A percentile compares a stretch with the other conserved stretches of the same genome.
These are phyloP conservation scores for Pilophorus perplexus DNA, from an alignment of 2,888 invertebrate genomes.

Conservation along the genomic window DNA sequence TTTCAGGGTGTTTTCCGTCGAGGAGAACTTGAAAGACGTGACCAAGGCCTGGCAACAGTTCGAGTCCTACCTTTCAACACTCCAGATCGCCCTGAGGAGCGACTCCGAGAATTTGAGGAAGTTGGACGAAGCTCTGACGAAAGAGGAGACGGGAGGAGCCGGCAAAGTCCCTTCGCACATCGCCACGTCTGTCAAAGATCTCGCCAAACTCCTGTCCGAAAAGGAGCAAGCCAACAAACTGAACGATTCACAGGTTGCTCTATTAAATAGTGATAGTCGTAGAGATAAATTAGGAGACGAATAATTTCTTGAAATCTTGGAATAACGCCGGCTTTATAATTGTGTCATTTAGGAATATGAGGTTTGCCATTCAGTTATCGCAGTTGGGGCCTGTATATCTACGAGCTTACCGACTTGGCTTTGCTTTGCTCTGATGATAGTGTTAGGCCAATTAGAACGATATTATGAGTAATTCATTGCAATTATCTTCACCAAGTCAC, in stretches of 20 bases:
- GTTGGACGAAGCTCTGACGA: slow-evolving; percentile 55
- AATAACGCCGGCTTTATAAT: no score
- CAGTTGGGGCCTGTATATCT: no score
- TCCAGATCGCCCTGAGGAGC: slow-evolving; percentile 71
- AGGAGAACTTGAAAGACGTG: slow-evolving; percentile 69
- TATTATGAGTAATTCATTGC: no score
- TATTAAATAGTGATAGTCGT: no score
- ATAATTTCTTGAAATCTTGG: no score
- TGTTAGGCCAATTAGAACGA: no score
- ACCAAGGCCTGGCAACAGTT: slow-evolving; percentile 73
- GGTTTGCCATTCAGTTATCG: no score
- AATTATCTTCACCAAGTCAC: no score
- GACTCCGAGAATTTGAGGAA: slow-evolving; percentile 63
- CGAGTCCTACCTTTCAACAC: slow-evolving; percentile 70
- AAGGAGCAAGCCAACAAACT: slow-evolving; percentile 50
- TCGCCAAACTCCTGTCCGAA: slow-evolving; percentile 60
- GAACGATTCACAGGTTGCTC: slow-evolving; percentile 42
- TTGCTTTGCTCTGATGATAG: no score
- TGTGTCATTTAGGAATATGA: no score
- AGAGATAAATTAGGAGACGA: no score
- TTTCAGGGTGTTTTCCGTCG: slow-evolving; percentile 66
- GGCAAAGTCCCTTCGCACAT: slow-evolving; percentile 52
- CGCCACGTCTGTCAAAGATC: slow-evolving; percentile 59
- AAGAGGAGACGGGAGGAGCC: slow-evolving; percentile 30
- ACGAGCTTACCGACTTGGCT: no score